A percentile compares a stretch with the other conserved stretches of the same genome.
Evolutionary conservation across 2,113 vertebrate genomes (phyloP).

Genomic region (Capreolus pygargus): DNA sequence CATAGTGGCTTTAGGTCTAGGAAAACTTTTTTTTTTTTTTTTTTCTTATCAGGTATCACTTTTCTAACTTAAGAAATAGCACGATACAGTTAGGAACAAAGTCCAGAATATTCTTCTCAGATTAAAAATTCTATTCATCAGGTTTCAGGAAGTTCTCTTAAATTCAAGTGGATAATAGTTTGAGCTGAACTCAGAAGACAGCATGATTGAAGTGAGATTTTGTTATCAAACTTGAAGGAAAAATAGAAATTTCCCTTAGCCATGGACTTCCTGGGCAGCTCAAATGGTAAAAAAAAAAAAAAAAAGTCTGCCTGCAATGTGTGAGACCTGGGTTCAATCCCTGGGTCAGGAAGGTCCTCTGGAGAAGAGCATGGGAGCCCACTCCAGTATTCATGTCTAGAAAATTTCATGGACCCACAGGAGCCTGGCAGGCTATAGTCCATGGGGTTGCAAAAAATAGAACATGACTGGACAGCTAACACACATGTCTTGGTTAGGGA

Average conservation of each 20-base stretch:
- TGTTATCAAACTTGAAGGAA: background rate
- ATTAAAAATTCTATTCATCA: background rate
- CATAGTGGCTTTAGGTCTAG: background rate
- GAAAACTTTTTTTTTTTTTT: background rate
- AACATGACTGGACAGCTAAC: background rate
- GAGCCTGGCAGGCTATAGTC: background rate
- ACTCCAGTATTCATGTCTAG: background rate
- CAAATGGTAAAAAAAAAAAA: background rate
- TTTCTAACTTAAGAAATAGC: background rate
- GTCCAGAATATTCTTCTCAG: background rate
- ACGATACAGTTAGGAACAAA: background rate
- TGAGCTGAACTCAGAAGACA: background rate
- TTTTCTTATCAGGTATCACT: background rate
- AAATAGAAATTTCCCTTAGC: background rate
- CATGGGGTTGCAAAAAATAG: background rate
- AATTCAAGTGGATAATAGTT: background rate
- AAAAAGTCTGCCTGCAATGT: background rate
- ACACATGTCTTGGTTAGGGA: rapidly evolving
- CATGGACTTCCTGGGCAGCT: background rate
- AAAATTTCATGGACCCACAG: background rate
- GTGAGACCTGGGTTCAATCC: background rate
- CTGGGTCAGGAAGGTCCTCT: background rate
- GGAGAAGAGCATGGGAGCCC: background rate
- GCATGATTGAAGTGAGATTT: background rate
- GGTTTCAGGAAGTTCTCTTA: background rate